Percentiles rank a stretch among this genome's conserved stretches.
Conservation (phyloP, 2,888 invertebrate genomes). For the Oscheius sp. region DNA sequence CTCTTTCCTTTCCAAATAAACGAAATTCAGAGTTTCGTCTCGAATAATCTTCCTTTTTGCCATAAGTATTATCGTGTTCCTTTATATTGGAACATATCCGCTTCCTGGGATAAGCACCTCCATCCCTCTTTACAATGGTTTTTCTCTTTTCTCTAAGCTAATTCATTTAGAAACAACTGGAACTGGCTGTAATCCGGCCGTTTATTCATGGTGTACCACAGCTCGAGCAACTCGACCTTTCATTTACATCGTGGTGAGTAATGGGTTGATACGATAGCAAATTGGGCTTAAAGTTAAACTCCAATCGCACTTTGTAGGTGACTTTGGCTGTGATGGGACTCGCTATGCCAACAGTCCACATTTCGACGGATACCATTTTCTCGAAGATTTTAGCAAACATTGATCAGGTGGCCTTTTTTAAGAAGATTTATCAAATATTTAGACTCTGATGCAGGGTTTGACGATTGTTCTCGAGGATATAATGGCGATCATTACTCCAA, state of each 20-base stretch:
- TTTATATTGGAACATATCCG: constrained; percentile 46
- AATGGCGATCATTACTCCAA: constrained; percentile 41
- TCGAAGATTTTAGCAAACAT: constrained; percentile 49
- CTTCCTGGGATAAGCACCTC: constrained; percentile 29
- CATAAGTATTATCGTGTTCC: constrained; percentile 33
- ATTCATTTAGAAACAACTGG: constrained; percentile 26
- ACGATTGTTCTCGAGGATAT: constrained; percentile 45
- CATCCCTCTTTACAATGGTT: constrained; percentile 43
- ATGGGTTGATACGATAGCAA: too few relatives aligned
- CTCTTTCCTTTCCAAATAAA: background rate
- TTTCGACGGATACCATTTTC: constrained; percentile 47
- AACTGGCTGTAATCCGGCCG: constrained; percentile 40
- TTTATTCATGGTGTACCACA: constrained; percentile 39
- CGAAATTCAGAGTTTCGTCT: constrained; percentile 35
- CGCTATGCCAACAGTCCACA: constrained; percentile 41
- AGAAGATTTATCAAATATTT: background rate
- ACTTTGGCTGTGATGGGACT: constrained; percentile 47
- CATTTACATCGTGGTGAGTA: constrained; percentile 38
- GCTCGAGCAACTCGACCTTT: constrained; percentile 29
- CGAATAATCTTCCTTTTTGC: constrained; percentile 42
- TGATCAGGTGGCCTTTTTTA: constrained; percentile 47
- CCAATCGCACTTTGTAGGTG: too few relatives aligned
- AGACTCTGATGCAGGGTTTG: constrained; percentile 44
- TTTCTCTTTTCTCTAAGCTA: background rate
- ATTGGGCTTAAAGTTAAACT: too few relatives aligned